Conservation (phyloP, 2,797 vertebrate genomes). For the Lacerta viridis region DNA sequence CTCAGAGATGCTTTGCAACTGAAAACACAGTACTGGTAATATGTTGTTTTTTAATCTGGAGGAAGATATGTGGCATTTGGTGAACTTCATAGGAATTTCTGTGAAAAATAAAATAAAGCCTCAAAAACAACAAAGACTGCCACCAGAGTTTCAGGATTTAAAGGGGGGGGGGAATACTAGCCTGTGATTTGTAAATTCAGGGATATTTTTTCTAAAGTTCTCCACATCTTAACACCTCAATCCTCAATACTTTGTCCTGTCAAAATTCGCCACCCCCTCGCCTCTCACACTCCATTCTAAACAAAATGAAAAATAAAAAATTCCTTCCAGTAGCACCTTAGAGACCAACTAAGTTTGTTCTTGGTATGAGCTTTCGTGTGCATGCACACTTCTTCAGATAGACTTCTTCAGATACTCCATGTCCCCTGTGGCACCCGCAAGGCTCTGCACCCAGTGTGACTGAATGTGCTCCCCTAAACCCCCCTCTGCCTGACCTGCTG, state of each 20-base stretch:
- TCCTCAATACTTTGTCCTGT: not conserved
- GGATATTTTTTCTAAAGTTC: not conserved
- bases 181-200: not conserved
- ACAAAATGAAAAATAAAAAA: too few species aligned
- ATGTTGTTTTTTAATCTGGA: conserved; percentile 28
- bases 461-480: not conserved
- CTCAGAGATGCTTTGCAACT: conserved; percentile 8
- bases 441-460: too few species aligned
- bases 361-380: too few species aligned
- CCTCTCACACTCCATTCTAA: not conserved
- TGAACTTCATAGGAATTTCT: conserved; percentile 19
- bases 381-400: too few species aligned
- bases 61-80: not conserved
- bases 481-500: not conserved
- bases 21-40: not conserved
- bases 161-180: too few species aligned
- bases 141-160: not conserved
- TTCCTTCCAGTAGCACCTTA: too few species aligned
- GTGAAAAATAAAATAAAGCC: conserved; percentile 25
- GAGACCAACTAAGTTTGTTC: too few species aligned
- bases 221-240: not conserved
- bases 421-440: too few species aligned
- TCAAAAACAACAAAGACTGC: not conserved
- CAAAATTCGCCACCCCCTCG: not conserved
- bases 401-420: too few species aligned